Conservation (phyloP, 2,797 vertebrate species). For the Echeneis naucrates region DNA sequence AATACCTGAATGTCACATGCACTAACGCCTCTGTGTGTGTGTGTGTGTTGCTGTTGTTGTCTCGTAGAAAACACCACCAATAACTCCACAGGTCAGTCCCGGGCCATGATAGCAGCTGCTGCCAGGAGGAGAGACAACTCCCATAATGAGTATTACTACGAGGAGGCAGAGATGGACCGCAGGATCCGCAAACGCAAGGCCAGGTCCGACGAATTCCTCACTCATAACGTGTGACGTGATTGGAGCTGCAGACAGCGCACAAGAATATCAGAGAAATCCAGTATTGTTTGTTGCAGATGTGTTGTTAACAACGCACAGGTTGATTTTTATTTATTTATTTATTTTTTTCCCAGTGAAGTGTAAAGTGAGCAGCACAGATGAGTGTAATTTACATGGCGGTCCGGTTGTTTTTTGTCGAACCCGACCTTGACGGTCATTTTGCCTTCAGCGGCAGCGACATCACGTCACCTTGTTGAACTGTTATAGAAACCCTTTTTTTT, state of each 20-base stretch:
- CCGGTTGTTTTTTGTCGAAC: background rate
- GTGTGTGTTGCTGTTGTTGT: background rate
- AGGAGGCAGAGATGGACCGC: conserved; percentile 93
- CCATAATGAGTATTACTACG: conserved; percentile 94
- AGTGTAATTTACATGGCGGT: too few relatives aligned
- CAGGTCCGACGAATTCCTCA: too few relatives aligned
- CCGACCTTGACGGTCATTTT: too few relatives aligned
- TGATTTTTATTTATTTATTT: too few relatives aligned
- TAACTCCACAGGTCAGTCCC: conserved; percentile 90
- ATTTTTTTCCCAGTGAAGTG: too few relatives aligned
- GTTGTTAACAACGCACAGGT: too few relatives aligned
- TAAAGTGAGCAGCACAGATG: too few relatives aligned
- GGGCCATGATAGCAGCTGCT: conserved; percentile 91
- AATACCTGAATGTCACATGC: conserved; percentile 18
- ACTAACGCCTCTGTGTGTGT: background rate
- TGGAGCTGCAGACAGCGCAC: too few relatives aligned
- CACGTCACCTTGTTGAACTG: background rate
- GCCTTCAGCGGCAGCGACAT: too few relatives aligned
- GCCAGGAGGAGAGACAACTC: conserved; percentile 92
- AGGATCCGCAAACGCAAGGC: conserved; percentile 91
- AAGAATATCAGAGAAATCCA: too few relatives aligned
- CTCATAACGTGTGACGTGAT: too few relatives aligned
- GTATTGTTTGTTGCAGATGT: too few relatives aligned
- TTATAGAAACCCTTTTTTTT: background rate
- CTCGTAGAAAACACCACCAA: conserved; percentile 89